Base-by-base conservation (phyloP, 2,888 invertebrate genomes). In the Dione juno region DNA sequence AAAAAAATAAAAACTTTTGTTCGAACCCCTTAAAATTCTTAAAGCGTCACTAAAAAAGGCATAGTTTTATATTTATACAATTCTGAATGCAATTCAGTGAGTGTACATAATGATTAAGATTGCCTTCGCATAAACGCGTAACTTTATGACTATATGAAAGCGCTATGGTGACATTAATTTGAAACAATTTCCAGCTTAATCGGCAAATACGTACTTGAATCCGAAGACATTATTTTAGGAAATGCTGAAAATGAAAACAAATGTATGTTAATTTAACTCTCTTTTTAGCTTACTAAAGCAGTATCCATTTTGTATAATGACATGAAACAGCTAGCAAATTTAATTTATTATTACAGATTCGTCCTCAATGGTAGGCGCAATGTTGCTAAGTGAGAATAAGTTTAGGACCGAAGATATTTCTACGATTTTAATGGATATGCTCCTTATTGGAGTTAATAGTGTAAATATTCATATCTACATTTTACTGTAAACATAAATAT, bases 381-480 rank as follows among this genome's bases (percentile, higher is more conserved):
- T 95, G 78, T 81, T 95, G n/a, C 75, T 93, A 21, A 92, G 92
- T 53, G 93, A 94, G 57, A 90, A 92, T 28, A 93, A 90, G 67
- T 89, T 95, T 83, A 88, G 86, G 63, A 85, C 94, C 0, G 95
- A 95, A 77, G 95, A 96, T 76, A 89, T 95, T 59, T 88, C 95
- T 43, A 95, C 95, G 0, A 83, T 95, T 1, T 78, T 95, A 57
- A 93, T 95, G 90, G 96, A 96, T 79, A 94, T 95, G 94, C 88
- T 95, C 54, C 84, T 96, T 8, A 93, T 96, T 77, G 95, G 95
- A 69, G 94, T 95, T 0, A 95, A 95, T 78, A 94, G 95, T 77
- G 94, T 95, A 40, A 64, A 41, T 57, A 61, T 71, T 35, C 5
- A 16, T n/a, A n/a, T n/a, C n/a, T n/a, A n/a, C n/a, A n/a, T n/a